Percentiles rank a stretch among this genome's conserved stretches.
Evolutionary conservation across 2,113 vertebrate species (phyloP).

Genomic region (Callipepla squamata): DNA sequence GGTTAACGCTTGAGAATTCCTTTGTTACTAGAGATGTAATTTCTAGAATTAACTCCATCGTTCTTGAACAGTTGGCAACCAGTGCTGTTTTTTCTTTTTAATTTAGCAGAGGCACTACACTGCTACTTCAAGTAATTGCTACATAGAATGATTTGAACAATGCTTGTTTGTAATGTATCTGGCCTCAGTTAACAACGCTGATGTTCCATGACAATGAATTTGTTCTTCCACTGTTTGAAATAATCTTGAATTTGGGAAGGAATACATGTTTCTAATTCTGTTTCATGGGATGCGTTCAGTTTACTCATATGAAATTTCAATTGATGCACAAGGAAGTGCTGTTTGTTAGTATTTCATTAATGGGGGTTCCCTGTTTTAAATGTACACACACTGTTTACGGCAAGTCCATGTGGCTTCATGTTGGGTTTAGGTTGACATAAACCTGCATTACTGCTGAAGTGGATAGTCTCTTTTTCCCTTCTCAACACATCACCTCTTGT

Average conservation of each 20-base stretch:
- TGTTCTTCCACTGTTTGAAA: not conserved
- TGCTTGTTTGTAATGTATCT: not conserved
- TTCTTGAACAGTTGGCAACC: not conserved
- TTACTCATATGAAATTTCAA: not conserved
- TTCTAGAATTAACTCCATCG: not conserved
- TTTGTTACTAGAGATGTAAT: not conserved
- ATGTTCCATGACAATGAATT: not conserved
- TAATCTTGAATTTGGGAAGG: not conserved
- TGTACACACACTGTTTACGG: not conserved
- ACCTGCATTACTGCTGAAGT: not conserved
- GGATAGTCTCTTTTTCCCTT: not conserved
- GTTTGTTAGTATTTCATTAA: not conserved
- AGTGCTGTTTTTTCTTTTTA: not conserved
- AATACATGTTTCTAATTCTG: not conserved
- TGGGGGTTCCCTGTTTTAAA: not conserved
- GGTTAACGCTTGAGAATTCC: not conserved
- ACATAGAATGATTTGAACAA: not conserved
- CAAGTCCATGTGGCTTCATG: not conserved
- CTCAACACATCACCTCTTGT: not conserved
- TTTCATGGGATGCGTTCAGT: not conserved
- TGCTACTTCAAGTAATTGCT: not conserved
- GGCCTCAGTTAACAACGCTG: not conserved
- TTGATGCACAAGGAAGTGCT: not conserved
- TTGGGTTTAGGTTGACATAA: not conserved
- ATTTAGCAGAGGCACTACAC: not conserved